Evolutionary conservation across 2,888 invertebrate genomes (phyloP).

Genomic region (Acrobasis repandana): DNA sequence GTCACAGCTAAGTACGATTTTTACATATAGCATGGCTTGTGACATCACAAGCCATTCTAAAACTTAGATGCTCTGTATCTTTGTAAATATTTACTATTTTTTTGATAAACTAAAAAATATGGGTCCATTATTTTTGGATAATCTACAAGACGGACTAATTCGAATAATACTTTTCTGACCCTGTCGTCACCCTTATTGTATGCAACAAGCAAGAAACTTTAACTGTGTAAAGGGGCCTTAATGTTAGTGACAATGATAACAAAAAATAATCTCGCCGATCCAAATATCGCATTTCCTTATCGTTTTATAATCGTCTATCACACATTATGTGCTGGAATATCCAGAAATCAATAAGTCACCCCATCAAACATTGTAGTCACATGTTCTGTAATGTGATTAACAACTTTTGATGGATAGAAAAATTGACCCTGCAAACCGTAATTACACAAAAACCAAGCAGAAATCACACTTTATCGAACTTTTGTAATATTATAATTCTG

Average conservation of each 20-base stretch:
- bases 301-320: slow-evolving; percentile 1
- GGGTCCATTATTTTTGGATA: no score
- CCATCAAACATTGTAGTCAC: slow-evolving; percentile 62
- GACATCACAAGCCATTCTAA: no score
- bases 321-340: slow-evolving; percentile 72
- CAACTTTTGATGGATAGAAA: slow-evolving; percentile 68
- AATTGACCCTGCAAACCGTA: slow-evolving; percentile 77
- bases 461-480: slow-evolving; percentile 50
- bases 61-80: no score
- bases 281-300: not conserved
- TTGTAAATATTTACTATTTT: no score
- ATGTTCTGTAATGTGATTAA: slow-evolving; percentile 33
- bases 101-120: no score
- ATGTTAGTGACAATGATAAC: slow-evolving; percentile 23
- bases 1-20: no score
- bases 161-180: no score
- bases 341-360: slow-evolving; percentile 71
- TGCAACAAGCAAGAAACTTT: no score
- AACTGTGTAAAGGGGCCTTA: no score
- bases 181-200: no score
- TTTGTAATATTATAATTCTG: not conserved
- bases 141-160: no score
- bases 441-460: slow-evolving; percentile 66
- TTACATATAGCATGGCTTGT: no score
- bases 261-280: slow-evolving; percentile 21